phyloP scores from a whole-genome alignment of 2,797 vertebrate genomes.

The Heterohyrax brucei region DNA sequence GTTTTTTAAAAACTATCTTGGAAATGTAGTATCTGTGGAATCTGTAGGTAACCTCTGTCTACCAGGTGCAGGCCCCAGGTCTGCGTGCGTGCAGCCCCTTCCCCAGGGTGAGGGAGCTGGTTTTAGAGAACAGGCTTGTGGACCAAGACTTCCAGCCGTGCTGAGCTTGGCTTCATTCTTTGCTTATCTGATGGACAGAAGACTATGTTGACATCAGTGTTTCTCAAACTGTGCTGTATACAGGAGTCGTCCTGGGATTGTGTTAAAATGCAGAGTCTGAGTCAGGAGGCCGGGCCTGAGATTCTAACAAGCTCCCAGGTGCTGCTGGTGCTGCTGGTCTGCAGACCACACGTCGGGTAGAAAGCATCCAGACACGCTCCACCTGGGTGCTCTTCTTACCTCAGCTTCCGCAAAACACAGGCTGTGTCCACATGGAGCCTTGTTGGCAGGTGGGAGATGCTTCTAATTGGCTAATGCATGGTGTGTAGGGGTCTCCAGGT shows the following conservation, averaged over 20 bases:
- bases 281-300: background rate
- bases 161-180: background rate
- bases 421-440: background rate
- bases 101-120: background rate
- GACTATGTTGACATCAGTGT: too few species aligned
- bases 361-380: background rate
- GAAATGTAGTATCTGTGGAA: background rate
- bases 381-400: background rate
- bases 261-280: background rate
- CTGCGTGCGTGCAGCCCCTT: accelerated
- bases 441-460: background rate
- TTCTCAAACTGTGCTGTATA: background rate
- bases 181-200: background rate
- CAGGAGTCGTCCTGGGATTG: background rate
- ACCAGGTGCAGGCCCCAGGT: background rate
- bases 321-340: background rate
- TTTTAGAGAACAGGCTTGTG: background rate
- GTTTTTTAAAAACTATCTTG: background rate
- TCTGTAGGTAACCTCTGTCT: background rate
- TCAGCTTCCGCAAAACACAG: too few species aligned
- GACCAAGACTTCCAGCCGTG: accelerated
- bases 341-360: background rate
- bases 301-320: background rate
- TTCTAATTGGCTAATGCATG: background rate
- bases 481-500: background rate